These are phyloP conservation scores for Pterocles gutturalis DNA, from an alignment of 2,113 vertebrate species.

Conservation along the genomic window DNA sequence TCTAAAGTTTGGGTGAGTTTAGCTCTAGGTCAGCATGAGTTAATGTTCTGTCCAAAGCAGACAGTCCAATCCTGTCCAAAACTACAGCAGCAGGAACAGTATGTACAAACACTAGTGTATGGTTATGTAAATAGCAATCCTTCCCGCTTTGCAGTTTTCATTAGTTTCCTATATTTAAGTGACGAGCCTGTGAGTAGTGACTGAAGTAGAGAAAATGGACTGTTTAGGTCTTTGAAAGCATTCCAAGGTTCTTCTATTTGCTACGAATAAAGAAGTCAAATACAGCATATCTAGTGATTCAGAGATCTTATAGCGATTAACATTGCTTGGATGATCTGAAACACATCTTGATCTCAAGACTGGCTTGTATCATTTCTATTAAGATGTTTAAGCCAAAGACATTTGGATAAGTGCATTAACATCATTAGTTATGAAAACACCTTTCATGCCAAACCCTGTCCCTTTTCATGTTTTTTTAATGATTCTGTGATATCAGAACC, in stretches of 20 bases:
- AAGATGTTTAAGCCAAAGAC: background rate
- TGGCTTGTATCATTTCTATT: background rate
- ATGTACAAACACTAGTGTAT: background rate
- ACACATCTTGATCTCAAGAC: background rate
- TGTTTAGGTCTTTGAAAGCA: constrained; percentile 5
- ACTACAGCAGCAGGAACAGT: background rate
- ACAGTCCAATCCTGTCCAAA: background rate
- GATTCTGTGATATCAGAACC: background rate
- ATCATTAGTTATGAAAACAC: background rate
- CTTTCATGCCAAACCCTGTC: background rate
- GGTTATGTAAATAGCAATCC: background rate
- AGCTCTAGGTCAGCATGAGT: background rate
- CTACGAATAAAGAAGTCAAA: constrained; percentile 22
- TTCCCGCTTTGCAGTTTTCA: background rate
- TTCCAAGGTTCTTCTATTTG: background rate
- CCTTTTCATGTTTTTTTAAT: background rate
- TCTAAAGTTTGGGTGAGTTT: background rate
- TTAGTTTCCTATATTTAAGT: constrained; percentile 35
- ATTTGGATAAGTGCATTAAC: background rate
- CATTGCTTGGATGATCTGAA: background rate
- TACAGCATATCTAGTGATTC: background rate
- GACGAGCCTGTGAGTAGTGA: constrained; percentile 1
- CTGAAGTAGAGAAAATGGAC: constrained; percentile 20
- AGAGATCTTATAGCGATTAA: background rate
- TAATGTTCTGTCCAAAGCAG: background rate